These are phyloP conservation scores for Grus americana DNA, from an alignment of 2,113 vertebrate species.

Conservation along the genomic window DNA sequence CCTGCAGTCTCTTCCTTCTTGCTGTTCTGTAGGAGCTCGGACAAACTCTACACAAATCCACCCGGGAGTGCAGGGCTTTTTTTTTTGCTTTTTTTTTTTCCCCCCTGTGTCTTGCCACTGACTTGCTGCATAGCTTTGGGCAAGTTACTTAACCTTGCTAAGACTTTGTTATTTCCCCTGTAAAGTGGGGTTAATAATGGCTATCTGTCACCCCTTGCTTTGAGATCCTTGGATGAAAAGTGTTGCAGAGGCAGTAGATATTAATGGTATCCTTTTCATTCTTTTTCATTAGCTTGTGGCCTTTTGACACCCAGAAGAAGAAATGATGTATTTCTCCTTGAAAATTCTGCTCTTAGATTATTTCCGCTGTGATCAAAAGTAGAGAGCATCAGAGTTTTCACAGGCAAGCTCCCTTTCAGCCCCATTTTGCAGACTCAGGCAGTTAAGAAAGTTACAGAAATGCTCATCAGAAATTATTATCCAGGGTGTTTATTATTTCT, in stretches of 20 bases:
- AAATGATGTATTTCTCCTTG: constrained; percentile 36
- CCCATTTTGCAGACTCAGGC: not conserved
- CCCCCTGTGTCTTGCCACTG: not conserved
- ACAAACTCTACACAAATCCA: not conserved
- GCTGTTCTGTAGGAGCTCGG: not conserved
- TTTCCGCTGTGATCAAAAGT: constrained; percentile 46
- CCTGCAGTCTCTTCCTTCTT: not conserved
- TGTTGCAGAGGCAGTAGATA: constrained; percentile 4
- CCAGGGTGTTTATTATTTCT: not conserved
- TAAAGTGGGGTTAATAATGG: constrained; percentile 54
- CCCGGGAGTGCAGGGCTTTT: not conserved
- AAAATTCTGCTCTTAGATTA: constrained; percentile 19
- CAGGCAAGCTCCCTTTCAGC: not conserved
- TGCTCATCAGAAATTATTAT: not conserved
- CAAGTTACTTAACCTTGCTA: constrained; percentile 46
- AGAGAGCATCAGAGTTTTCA: not conserved
- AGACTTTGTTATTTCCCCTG: constrained; percentile 17
- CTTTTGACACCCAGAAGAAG: constrained; percentile 47
- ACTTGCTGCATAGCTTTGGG: not conserved
- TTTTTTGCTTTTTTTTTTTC: not conserved
- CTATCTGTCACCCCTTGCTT: not conserved
- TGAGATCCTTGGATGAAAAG: constrained; percentile 35
- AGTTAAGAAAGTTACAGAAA: constrained; percentile 20
- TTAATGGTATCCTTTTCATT: constrained; percentile 20
- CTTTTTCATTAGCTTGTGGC: constrained; percentile 48